Conservation (phyloP, 2,113 vertebrate genomes). For the Taurulus bubalis region DNA sequence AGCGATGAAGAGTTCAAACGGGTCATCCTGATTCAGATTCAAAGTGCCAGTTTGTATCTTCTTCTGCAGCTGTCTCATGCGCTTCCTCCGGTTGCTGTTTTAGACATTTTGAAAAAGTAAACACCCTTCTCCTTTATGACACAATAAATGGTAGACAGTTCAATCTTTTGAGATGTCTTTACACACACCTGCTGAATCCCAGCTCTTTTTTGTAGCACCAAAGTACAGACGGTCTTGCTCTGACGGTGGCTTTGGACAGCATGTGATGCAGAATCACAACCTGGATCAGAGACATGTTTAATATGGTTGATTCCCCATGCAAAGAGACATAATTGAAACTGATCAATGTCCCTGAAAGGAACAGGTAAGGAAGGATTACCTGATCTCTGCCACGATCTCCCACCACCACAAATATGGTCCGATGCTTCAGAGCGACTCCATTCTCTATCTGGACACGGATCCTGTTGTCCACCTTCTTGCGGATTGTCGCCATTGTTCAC, state of each 20-base stretch:
- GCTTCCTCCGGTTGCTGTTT: conserved; percentile 95
- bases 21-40: conserved; percentile 94
- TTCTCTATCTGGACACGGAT: conserved; percentile 98
- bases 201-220: conserved; percentile 99
- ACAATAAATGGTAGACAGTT: background rate
- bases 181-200: conserved; percentile 93
- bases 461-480: conserved; percentile 96
- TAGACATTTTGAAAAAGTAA: conserved; percentile 13
- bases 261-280: conserved; percentile 99
- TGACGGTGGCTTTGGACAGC: conserved; percentile 95
- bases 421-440: conserved; percentile 89
- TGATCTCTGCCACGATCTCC: conserved; percentile 96
- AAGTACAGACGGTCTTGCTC: conserved; percentile 92
- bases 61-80: conserved; percentile 97
- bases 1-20: conserved; percentile 95
- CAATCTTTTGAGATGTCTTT: background rate
- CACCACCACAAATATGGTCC: conserved; percentile 92
- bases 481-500: conserved; percentile 85
- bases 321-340: background rate
- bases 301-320: background rate
- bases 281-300: conserved; percentile 73
- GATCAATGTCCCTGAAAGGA: accelerated
- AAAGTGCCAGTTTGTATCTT: conserved; percentile 95
- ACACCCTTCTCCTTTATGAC: background rate
- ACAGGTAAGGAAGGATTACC: conserved; percentile 73